Base-by-base conservation (phyloP, 92 coral and sea anemone species). In the Parazoanthus atlanticus region DNA sequence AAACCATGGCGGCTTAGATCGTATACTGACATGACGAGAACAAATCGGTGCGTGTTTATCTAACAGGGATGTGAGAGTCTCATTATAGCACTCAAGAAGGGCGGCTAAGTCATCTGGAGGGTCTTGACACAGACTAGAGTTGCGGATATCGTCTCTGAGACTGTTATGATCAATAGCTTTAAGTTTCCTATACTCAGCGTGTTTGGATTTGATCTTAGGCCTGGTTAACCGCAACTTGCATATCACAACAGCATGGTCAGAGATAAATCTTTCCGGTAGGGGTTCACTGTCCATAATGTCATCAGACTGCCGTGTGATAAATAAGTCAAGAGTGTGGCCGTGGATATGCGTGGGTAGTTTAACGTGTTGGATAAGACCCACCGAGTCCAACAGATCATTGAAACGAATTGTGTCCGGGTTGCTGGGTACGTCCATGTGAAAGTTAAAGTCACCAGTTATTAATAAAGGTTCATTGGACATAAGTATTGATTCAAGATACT, bases 41-140 rank as follows among this genome's bases (percentile, higher is more conserved):
- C 41, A 82, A 32, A 89, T 83, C 1, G 92, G 92, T 41, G 92
- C 92, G 65, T 92, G 94, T 78, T 81, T 87, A 76, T 90, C 93
- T 61, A 80, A 78, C 64, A 90, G 54, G 61, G 85, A 71, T 15
- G 67, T 7, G 41, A 82, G 38, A 17, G 93, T 91, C 74, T 46
- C 25, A 52, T 91, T 91, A 28, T 88, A 91, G 69, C 86, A 88
- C 12, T 83, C 86, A 85, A 84, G 86, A 54, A 91, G 52, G 3
- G 56, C 54, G 32, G 67, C 86, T 17, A 91, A 56, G 72, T 78
- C 91, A 88, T 46, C 40, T 16, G 65, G 65, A 6, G 65, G 25
- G 65, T 56, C 65, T 56, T 56, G 65, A 25, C 65, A 56, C 65
- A 56, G 65, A 21, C 25, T 56, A 56, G 65, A 87, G n/a, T 77